Conservation (phyloP, 2,888 invertebrate species). For the Lithophane semibrunnea region DNA sequence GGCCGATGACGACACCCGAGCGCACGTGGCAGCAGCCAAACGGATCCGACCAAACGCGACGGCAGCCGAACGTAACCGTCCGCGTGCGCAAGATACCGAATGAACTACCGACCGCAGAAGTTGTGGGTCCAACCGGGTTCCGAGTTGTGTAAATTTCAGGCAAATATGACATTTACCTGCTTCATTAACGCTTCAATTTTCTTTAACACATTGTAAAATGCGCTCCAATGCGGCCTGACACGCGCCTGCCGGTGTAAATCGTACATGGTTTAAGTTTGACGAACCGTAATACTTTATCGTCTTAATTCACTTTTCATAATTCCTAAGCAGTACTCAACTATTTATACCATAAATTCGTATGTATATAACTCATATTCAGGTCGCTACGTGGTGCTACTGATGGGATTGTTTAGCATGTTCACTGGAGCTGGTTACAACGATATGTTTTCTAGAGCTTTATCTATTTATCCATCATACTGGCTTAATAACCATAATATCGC, state of each 20-base stretch:
- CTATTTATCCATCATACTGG: constrained; percentile 96
- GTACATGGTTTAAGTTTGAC: background rate
- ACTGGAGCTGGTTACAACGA: constrained; percentile 99
- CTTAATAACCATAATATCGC: constrained; percentile 69
- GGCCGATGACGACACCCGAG: too few species aligned
- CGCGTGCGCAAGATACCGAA: background rate
- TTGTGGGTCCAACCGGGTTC: background rate
- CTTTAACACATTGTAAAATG: background rate
- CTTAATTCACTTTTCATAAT: background rate
- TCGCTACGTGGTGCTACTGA: constrained; percentile 98
- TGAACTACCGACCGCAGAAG: background rate
- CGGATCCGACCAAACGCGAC: background rate
- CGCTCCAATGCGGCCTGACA: background rate
- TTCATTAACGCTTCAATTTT: background rate
- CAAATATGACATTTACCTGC: background rate
- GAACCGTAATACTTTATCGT: background rate
- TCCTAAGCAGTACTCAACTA: background rate
- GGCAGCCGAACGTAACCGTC: too few species aligned
- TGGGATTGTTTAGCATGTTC: constrained; percentile 98
- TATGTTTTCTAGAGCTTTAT: constrained; percentile 96
- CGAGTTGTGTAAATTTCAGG: background rate
- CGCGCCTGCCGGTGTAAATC: background rate
- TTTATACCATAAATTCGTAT: background rate
- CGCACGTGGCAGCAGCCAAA: too few species aligned
- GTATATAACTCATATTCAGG: constrained; percentile 86